A percentile compares a stretch with the other conserved stretches of the same genome.
Evolutionary conservation across 2,888 invertebrate genomes (phyloP).

Genomic region (Drosophila nr. fundita): DNA sequence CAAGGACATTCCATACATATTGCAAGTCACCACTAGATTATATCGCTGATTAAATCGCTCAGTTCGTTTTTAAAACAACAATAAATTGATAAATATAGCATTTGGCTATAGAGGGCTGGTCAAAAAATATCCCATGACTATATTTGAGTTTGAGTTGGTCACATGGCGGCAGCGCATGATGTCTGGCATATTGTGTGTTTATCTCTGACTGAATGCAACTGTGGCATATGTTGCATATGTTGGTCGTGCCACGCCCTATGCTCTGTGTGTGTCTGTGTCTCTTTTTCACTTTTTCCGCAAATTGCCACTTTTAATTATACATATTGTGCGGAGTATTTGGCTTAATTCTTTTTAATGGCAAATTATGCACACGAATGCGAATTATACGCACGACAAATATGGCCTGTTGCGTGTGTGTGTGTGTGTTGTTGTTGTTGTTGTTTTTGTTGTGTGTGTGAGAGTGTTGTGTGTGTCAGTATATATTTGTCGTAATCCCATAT

Average conservation of each 20-base stretch:
- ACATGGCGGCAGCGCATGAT: slow-evolving; percentile 13
- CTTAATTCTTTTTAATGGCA: slow-evolving; percentile 63
- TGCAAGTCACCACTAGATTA: neutral
- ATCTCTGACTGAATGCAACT: slow-evolving; percentile 6
- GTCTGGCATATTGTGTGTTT: slow-evolving; percentile 18
- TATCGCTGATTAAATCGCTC: no score
- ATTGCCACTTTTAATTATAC: slow-evolving; percentile 64
- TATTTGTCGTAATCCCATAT: slow-evolving; percentile 26
- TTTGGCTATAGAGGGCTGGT: neutral
- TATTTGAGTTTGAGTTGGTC: neutral
- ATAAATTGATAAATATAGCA: neutral
- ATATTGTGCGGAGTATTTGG: slow-evolving; percentile 40
- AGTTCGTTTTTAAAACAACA: neutral
- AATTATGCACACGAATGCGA: slow-evolving; percentile 51
- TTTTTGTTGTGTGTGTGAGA: neutral
- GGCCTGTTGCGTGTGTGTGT: slow-evolving; percentile 34
- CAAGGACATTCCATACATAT: neutral
- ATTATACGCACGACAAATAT: slow-evolving; percentile 56
- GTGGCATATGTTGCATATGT: slow-evolving; percentile 9
- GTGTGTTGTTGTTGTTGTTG: neutral
- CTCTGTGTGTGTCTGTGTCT: neutral
- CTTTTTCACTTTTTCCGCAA: slow-evolving; percentile 16
- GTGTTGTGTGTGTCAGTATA: slow-evolving; percentile 14
- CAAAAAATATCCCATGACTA: neutral
- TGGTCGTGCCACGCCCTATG: slow-evolving; percentile 19